A percentile compares a stretch with the other conserved stretches of the same genome.
phyloP scores from a whole-genome alignment of 2,888 invertebrate genomes.

The Acronicta alni region DNA sequence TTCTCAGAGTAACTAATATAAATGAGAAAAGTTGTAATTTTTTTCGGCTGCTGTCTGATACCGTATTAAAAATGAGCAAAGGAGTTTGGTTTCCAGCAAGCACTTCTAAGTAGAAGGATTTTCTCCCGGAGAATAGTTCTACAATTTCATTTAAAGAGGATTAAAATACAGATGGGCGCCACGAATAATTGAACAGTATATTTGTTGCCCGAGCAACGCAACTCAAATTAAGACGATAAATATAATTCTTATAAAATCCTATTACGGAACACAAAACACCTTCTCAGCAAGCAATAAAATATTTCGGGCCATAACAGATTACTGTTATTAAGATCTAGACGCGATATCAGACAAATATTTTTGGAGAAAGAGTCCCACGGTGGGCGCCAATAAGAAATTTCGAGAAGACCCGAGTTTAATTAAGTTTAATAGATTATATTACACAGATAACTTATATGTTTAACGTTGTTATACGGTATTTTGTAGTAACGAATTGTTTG shows the following conservation, averaged over 20 bases:
- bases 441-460: constrained; percentile 38
- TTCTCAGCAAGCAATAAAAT: constrained; percentile 35
- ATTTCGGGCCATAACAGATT: constrained; percentile 24
- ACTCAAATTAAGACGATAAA: constrained; percentile 1
- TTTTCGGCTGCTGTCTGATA: constrained; percentile 29
- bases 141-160: constrained; percentile 23
- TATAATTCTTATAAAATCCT: constrained; percentile 13
- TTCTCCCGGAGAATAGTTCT: constrained; percentile 17
- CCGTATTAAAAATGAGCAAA: constrained; percentile 22
- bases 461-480: constrained; percentile 29
- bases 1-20: constrained; percentile 29
- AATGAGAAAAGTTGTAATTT: constrained; percentile 44
- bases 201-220: constrained; percentile 4
- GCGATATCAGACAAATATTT: constrained; percentile 45
- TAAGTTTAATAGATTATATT: constrained; percentile 41
- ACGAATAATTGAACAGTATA: constrained; percentile 16
- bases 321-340: constrained; percentile 40
- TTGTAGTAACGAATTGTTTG: constrained; percentile 34
- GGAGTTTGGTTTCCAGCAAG: constrained; percentile 24
- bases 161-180: constrained; percentile 9
- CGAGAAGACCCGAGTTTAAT: constrained; percentile 34
- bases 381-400: constrained; percentile 55
- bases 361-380: constrained; percentile 41
- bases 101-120: constrained; percentile 17
- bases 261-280: constrained; percentile 7